phyloP scores from a whole-genome alignment of 2,888 invertebrate species.

The Byasa hedistus region DNA sequence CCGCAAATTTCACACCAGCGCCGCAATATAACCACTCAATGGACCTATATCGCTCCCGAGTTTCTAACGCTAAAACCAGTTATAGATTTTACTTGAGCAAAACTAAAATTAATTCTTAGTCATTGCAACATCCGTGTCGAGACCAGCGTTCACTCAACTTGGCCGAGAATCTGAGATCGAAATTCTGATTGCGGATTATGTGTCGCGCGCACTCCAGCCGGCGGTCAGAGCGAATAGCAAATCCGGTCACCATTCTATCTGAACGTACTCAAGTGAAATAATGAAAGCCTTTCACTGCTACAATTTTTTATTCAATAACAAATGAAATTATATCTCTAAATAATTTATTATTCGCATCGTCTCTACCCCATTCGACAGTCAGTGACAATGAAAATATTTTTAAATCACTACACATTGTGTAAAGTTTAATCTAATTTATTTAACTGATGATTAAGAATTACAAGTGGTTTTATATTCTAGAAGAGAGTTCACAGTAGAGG shows the following conservation, averaged over 20 bases:
- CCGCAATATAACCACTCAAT: slow-evolving; percentile 40
- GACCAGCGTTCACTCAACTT: slow-evolving; percentile 47
- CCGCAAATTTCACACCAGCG: slow-evolving; percentile 50
- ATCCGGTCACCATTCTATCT: slow-evolving; percentile 15
- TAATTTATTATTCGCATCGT: too few relatives aligned
- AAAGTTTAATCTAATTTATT: too few relatives aligned
- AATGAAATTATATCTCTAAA: background rate
- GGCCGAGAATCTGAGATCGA: slow-evolving; percentile 46
- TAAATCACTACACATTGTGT: too few relatives aligned
- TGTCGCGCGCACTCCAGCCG: slow-evolving; percentile 33
- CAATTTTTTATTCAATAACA: background rate
- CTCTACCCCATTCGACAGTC: too few relatives aligned
- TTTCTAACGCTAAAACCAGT: slow-evolving; percentile 35
- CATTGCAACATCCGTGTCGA: slow-evolving; percentile 41
- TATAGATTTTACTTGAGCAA: slow-evolving; percentile 39
- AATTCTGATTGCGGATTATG: slow-evolving; percentile 37
- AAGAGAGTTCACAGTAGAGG: slow-evolving; percentile 8
- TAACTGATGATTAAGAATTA: background rate
- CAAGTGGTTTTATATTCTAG: background rate
- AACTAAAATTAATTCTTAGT: slow-evolving; percentile 44
- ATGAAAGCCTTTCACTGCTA: background rate
- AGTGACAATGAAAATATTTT: too few relatives aligned
- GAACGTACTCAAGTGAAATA: background rate
- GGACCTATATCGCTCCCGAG: slow-evolving; percentile 25
- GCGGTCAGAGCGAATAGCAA: slow-evolving; percentile 2